Evolutionary conservation across 2,888 invertebrate species (phyloP), one percentile per base, ranked within the genome.

Genomic region (Monochamus alternatus): DNA sequence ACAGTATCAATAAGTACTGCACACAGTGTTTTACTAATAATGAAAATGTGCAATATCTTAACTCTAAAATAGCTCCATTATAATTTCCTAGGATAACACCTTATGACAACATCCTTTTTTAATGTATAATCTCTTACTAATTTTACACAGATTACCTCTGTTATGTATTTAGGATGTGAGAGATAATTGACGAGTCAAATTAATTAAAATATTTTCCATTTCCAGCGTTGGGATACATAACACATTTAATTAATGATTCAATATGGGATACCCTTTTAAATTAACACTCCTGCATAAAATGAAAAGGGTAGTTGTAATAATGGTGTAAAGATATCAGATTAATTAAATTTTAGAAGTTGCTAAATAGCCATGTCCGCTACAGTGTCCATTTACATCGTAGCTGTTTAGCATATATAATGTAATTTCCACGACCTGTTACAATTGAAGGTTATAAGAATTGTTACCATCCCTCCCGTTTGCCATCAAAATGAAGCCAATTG

Each of bases 271-370:
- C 69, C 60, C 47, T 47, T 47, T 68, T 68, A 55, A 43, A 59
- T 68, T 68, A 68, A 44, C 60, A 47, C 60, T 43, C 60, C 47
- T 44, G 31, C 47, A 47, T 60, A 22, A 69, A 60, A 69, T 59
- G 69, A 51, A 68, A 68, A 68, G 68, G 32, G 68, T 43, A 62
- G 63, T 72, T 69, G 67, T 78, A 78, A 75, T 76, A 58, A 52
- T 64, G 72, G 73, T 73, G 75, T 78, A 78, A 63, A 69, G 55
- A 73, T 79, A 78, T 76, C 70, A 69, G 68, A 80, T 80, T 80
- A 79, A 80, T 78, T 80, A 78, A 79, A 80, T 80, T 76, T 76
- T 55, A 68, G 70, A 70, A 78, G 74, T 75, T 78, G 80, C 73
- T 78, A 78, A 78, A 66, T 64, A 76, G 67, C 65, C 74, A 62